These are phyloP conservation scores for Nemotelus nigrinus DNA, from an alignment of 2,888 invertebrate genomes.

Conservation along the genomic window DNA sequence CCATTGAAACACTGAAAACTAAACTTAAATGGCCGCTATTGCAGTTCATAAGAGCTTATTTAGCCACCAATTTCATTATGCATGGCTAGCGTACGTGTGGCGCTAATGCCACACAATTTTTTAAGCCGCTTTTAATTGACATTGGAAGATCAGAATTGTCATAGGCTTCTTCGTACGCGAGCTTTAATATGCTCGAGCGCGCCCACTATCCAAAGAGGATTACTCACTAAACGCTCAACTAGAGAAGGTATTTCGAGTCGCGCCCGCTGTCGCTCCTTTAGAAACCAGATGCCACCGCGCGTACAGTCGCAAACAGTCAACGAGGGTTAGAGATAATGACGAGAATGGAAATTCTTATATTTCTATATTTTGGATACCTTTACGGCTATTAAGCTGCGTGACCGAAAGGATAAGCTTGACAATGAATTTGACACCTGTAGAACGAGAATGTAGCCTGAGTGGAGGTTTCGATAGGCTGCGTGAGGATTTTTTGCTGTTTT, in stretches of 20 bases:
- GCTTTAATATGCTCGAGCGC: constrained; percentile 44
- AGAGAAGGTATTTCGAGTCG: constrained; percentile 29
- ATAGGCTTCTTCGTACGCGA: constrained; percentile 45
- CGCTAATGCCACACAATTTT: constrained; percentile 46
- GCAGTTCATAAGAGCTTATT: no score
- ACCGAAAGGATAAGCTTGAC: constrained; percentile 42
- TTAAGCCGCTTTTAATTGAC: constrained; percentile 51
- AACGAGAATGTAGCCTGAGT: constrained; percentile 13
- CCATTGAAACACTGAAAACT: no score
- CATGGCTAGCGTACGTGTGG: constrained; percentile 43
- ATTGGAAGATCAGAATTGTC: constrained; percentile 46
- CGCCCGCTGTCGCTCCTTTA: background rate
- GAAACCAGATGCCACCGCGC: constrained; percentile 29
- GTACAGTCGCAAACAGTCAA: background rate
- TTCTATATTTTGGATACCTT: constrained; percentile 20
- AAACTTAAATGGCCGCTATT: no score
- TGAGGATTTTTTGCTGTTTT: background rate
- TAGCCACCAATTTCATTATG: background rate
- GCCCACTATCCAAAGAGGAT: constrained; percentile 43
- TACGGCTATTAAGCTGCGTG: constrained; percentile 37
- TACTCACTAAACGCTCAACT: constrained; percentile 33
- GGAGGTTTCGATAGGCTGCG: constrained; percentile 5
- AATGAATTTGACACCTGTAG: constrained; percentile 42
- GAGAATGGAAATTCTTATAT: constrained; percentile 38
- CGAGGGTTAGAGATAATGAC: constrained; percentile 7